Conservation (phyloP, 2,797 vertebrate genomes). For the Trematomus bernacchii region DNA sequence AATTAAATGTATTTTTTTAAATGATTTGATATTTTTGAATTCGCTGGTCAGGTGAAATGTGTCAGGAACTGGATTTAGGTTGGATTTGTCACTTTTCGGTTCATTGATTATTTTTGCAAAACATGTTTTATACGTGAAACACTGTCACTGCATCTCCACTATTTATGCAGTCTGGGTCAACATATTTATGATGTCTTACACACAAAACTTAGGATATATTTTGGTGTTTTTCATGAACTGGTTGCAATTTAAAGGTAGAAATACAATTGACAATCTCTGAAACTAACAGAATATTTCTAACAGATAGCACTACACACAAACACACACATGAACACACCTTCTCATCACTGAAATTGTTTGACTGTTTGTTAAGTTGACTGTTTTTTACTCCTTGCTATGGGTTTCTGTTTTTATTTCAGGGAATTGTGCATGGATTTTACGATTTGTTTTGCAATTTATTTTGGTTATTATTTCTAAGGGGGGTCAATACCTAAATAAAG, state of each 20-base stretch:
- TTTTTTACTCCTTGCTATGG: slow-evolving; percentile 72
- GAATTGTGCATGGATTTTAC: slow-evolving; percentile 77
- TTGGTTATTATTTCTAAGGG: slow-evolving; percentile 19
- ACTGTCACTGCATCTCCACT: slow-evolving; percentile 21
- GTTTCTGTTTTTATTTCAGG: slow-evolving; percentile 75
- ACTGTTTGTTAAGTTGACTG: slow-evolving; percentile 59
- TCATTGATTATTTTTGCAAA: background rate
- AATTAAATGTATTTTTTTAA: too few species aligned
- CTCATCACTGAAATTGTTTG: slow-evolving; percentile 52
- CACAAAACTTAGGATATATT: background rate
- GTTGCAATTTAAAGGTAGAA: too few species aligned
- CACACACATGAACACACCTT: slow-evolving; percentile 24
- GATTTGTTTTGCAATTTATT: slow-evolving; percentile 70
- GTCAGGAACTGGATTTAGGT: slow-evolving; percentile 5
- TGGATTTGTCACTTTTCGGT: background rate
- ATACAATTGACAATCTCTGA: too few species aligned
- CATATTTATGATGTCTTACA: slow-evolving; percentile 6
- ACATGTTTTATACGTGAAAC: slow-evolving; percentile 13
- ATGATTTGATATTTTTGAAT: too few species aligned
- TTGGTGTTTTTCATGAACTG: background rate
- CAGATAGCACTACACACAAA: slow-evolving; percentile 1
- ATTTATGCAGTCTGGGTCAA: slow-evolving; percentile 1
- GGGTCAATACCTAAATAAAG: slow-evolving; percentile 78
- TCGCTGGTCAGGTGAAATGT: too few species aligned
- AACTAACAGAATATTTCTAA: too few species aligned